These are phyloP conservation scores for Cepaea hortensis DNA, from an alignment of 2,888 invertebrate species.

Conservation along the genomic window DNA sequence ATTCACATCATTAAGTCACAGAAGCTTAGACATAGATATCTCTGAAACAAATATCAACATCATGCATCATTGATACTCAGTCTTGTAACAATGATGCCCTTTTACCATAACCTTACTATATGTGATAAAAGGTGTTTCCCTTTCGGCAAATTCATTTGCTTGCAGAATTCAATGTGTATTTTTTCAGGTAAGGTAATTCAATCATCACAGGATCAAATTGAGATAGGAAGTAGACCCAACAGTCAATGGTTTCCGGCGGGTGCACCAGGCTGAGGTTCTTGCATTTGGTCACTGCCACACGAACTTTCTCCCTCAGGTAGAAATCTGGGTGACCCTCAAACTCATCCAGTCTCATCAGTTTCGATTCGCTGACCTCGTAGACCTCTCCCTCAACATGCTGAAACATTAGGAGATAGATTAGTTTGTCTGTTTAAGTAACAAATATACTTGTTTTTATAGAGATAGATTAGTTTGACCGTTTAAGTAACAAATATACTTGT, in stretches of 20 bases:
- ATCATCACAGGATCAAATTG: slow-evolving; percentile 83
- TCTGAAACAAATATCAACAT: too few relatives aligned
- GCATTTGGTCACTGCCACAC: slow-evolving; percentile 20
- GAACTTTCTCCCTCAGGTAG: slow-evolving; percentile 80
- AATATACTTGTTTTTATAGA: too few relatives aligned
- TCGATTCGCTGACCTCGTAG: slow-evolving; percentile 87
- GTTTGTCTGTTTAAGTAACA: background rate
- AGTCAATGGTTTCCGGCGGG: slow-evolving; percentile 32
- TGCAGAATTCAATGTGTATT: slow-evolving; percentile 4
- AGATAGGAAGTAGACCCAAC: slow-evolving; percentile 88
- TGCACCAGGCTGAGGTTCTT: background rate
- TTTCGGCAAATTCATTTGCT: background rate
- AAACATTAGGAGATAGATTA: slow-evolving; percentile 36
- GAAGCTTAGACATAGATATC: too few relatives aligned
- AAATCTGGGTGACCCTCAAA: slow-evolving; percentile 90
- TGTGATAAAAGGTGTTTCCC: too few relatives aligned
- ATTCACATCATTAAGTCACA: too few relatives aligned
- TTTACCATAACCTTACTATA: too few relatives aligned
- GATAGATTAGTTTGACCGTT: too few relatives aligned
- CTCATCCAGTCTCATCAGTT: slow-evolving; percentile 85
- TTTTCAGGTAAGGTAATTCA: slow-evolving; percentile 68
- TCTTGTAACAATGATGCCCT: too few relatives aligned
- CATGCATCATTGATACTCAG: too few relatives aligned
- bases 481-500: too few relatives aligned
- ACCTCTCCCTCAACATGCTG: slow-evolving; percentile 86